Base-by-base conservation (phyloP, 23 tunicate species). In the Trididemnum miniatum region DNA sequence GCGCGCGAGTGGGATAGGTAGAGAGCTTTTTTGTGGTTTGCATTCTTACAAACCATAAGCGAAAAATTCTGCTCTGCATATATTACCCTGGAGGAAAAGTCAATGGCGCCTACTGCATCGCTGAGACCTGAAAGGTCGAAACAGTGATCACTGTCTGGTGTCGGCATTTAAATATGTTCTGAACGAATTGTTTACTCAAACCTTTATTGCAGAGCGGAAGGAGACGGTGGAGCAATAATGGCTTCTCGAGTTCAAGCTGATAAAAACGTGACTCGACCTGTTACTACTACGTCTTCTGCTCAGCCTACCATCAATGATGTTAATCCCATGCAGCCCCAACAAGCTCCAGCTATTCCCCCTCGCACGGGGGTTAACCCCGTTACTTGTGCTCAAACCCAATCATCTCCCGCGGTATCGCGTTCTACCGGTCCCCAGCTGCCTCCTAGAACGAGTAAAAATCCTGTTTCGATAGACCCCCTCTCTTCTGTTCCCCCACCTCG, bases 401-500 rank as follows among this genome's bases (percentile, higher is more conserved):
- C 62, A 12, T 37, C 76, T 22, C 51, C 51, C 30, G 31, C 51
- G 35, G 76, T 30, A 2, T 9, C 83, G 7, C 35, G 66, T 2
- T 15, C 82, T 1, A 3, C 44, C 2, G 89, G 77, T 9, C 89
- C 89, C 51, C 64, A 36, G 28, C 82, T 88, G 28, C 96, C 96
- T 25, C 96, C 96, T 22, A 60, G 96, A 74, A 35, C 83, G 34
- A 35, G 37, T 38, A 67, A 27, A 72, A 69, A 59, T 40, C 86
- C 33, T 30, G 35, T 24, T 62, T 3, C 15, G 5, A 18, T 20
- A 0, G 88, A 83, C 23, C 83, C 84, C 35, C 65, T 25, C 3
- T 38, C 91, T 12, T 27, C 52, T 24, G 86, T 63, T 39, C 86
- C 92, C 31, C 92, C 92, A 2, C 92, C 86, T 26, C 85, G 86